Evolutionary conservation across 2,113 vertebrate species (phyloP).

Genomic region (Fregetta grallaria): DNA sequence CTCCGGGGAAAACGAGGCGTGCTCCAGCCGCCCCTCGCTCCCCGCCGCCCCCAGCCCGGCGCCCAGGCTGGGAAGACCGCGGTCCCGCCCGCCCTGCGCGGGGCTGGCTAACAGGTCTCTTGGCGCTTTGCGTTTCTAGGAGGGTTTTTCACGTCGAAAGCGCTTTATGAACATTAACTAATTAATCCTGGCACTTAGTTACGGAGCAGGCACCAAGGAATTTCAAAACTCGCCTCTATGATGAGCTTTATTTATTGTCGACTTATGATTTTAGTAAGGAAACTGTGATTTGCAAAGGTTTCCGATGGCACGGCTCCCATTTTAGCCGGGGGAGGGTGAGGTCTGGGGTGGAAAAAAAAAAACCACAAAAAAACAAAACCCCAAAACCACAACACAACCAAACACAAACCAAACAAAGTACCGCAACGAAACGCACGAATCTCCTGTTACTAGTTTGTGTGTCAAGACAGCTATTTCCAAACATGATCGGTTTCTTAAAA

Average conservation of each 20-base stretch:
- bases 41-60: neutral
- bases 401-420: neutral
- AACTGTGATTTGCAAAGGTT: neutral
- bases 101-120: neutral
- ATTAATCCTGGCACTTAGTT: neutral
- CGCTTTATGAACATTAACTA: neutral
- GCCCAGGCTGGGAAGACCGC: neutral
- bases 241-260: neutral
- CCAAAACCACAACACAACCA: neutral
- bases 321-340: neutral
- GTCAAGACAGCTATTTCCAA: neutral
- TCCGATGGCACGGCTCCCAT: neutral
- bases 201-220: neutral
- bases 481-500: neutral
- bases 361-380: neutral
- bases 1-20: neutral
- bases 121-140: neutral
- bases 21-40: neutral
- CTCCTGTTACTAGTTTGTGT: neutral
- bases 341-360: neutral
- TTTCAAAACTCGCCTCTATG: neutral
- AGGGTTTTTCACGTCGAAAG: neutral
- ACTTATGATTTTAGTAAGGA: neutral
- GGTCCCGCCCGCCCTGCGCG: neutral
- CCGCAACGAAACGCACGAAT: neutral